Evolutionary conservation across 1,140 invertebrate species (phyloP), one percentile per base, ranked within the genome.

Genomic region (Centruroides sculpturatus): DNA sequence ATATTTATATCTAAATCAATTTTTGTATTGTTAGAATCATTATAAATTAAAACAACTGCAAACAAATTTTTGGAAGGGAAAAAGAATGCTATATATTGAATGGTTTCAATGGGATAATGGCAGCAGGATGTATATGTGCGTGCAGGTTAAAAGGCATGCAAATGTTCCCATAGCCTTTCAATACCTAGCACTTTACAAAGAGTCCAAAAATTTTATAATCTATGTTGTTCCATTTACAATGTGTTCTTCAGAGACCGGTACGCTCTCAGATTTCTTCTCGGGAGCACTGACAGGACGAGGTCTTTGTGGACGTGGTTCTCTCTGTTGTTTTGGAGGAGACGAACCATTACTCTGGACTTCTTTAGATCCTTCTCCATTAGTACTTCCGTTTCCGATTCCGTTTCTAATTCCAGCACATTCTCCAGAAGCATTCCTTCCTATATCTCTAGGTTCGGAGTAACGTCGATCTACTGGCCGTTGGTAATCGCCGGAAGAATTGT

Each of bases 391-490:
- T 51, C 12, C 23, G 4, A n/a, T 11, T n/a, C 50, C 23, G 10
- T 51, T 34, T 51, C 50, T 7, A n/a, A 13, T 11, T 51, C 50
- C 23, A 3, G 23, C 23, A 51, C 50, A 51, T 11, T 51, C 12
- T 13, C 50, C 23, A 3, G 12, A 51, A n/a, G 12, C 23, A 41
- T 41, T 41, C 41, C 54, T 55, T 1, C 54, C 54, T 12, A 55
- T 4, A 35, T 55, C 54, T 12, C 54, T 12, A 47, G 47, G 54
- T 52, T 64, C 62, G 50, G 62, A 64, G 55, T 60, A 60, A 4
- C 62, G 13, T 6, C 35, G 13, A 55, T 55, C 62, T 47, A 57
- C 55, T 35, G 36, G 56, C 50, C 56, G 49, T 12, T 57, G 59
- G 48, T 50, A n/a, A 52, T 60, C 62, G 35, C 60, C 59, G 50